Evolutionary conservation across 1,140 invertebrate genomes (phyloP), one percentile per base, ranked within the genome.

Genomic region (Hycleus cichorii): DNA sequence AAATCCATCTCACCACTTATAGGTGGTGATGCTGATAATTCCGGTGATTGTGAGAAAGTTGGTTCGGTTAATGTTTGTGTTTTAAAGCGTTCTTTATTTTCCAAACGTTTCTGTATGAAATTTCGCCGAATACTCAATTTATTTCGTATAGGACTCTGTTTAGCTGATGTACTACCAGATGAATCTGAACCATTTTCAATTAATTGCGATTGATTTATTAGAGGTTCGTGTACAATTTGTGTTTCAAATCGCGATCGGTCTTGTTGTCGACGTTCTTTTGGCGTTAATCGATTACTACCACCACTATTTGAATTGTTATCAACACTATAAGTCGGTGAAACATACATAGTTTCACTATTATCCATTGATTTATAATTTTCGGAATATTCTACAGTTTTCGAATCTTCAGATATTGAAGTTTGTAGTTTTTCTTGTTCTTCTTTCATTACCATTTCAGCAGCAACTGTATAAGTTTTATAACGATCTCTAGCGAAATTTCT

Each of bases 401-500:
- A 75, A n/a, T 76, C 72, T 9, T 76, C 74, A 3, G 74, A 76
- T 44, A 65, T 66, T 38, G 61, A 47, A n/a, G 76, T 73, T 57
- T 32, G 32, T 32, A 32, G 3, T 72, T 75, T 52, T 75, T 77
- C 26, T 66, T 70, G 69, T 46, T 72, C 65, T 48, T 67, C 73
- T 9, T 63, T 63, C 50, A 75, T 72, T 12, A 76, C 74, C 59
- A 75, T 73, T 47, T 79, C 81, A 11, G 82, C 82, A 10, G 79
- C 82, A 39, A 90, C 87, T 0, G 87, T 90, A 64, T 90, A 90
- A 0, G 89, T 91, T 68, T 83, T 85, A 65, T 86, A 91, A 49
- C 88, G 79, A 63, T 90, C 87, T 68, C 88, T 87, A 2, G 82
- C 79, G 24, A 86, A 67, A 43, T 81, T 83, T 54, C 88, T 74